Base-by-base conservation (phyloP, 2,888 invertebrate species). In the Scelioninae gen. 2 region DNA sequence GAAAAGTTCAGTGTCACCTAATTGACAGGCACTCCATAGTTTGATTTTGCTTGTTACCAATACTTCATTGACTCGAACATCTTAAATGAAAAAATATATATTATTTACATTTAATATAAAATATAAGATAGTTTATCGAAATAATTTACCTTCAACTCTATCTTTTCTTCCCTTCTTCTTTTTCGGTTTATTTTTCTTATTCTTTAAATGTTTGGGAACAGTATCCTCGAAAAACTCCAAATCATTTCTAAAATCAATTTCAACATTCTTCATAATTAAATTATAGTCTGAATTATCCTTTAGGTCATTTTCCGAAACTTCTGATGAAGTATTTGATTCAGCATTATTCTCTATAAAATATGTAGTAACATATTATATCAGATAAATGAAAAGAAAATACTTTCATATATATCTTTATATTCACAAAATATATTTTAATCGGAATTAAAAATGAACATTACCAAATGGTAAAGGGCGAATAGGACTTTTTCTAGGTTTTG, bases 1-100 rank as follows among this genome's bases (percentile, higher is more conserved):
- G 9, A 85, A 64, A 81, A 87, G 82, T 0, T 87, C 86, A 18
- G 86, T 81, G 70, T 89, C 87, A 0, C 89, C 87, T 15, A 84
- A 81, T 33, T 84, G 82, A 61, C 87, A 81, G 37, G 89, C 88
- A 11, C 82, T 87, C 63, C 89, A 85, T 0, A 91, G 81, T 64
- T 90, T 89, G 58, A 88, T 87, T 68, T 87, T 87, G 0, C 88
- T 88, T 72, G 86, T 86, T 0, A 86, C 86, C 10, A 90, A 86
- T 33, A 87, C 79, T 67, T 79, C 81, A 39, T 81, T 83, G 0
- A 75, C 48, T 13, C 68, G 43, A 11, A 72, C 31, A 4, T 80
- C 82, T 81, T 22, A 41, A 64, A 53, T 3, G n/a, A n/a, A 46
- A 52, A 11, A 6, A 50, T 48, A 10, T 18, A 22, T 33, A 33